These are phyloP conservation scores for Herpetotheres cachinnans DNA, from an alignment of 2,113 vertebrate species.

Conservation along the genomic window DNA sequence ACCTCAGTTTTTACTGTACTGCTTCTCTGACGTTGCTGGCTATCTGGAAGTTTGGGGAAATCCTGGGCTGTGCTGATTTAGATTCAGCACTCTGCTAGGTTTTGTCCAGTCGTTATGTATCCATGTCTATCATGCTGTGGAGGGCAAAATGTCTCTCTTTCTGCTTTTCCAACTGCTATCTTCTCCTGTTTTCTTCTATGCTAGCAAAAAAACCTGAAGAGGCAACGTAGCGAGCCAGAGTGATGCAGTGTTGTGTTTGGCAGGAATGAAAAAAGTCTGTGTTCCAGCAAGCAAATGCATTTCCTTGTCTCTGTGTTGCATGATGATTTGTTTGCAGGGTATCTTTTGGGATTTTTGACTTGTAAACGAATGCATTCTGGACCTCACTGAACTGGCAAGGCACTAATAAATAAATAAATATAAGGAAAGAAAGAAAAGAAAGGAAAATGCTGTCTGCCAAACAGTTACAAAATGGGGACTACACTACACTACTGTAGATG, in stretches of 20 bases:
- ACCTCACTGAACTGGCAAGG: not conserved
- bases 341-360: not conserved
- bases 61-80: fast-evolving
- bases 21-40: not conserved
- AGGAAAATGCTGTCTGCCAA: not conserved
- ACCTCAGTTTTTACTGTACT: not conserved
- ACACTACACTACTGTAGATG: not conserved
- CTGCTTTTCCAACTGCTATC: not conserved
- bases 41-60: not conserved
- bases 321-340: not conserved
- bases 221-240: not conserved
- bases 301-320: not conserved
- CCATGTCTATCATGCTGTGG: too few relatives aligned
- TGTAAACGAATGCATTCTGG: not conserved
- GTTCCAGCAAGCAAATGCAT: not conserved
- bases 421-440: not conserved
- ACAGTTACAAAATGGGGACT: not conserved
- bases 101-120: not conserved
- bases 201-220: not conserved
- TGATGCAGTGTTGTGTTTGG: not conserved
- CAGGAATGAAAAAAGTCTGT: not conserved
- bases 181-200: not conserved
- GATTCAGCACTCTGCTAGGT: not conserved
- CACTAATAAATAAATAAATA: not conserved
- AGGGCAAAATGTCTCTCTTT: not conserved